Conservation (phyloP, 2,113 vertebrate genomes). For the Eidolon helvum region DNA sequence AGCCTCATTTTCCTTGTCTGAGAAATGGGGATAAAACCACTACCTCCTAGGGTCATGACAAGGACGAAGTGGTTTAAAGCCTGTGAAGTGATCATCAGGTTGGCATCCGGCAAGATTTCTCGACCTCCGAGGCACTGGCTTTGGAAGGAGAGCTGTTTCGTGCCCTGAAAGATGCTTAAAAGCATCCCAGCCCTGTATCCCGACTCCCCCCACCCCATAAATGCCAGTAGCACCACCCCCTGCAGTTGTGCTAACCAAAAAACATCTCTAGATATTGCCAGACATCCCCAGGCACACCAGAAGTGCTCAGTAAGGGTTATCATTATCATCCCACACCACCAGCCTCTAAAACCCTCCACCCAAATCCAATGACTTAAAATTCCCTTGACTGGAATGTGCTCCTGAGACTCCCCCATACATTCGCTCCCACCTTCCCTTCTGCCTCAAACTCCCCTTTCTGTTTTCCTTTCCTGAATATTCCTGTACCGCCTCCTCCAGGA, state of each 20-base stretch:
- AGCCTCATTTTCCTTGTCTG: neutral
- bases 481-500: neutral
- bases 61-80: neutral
- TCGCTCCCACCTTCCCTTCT: neutral
- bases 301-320: rapidly evolving
- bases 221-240: rapidly evolving
- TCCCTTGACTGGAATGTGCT: neutral
- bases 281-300: neutral
- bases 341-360: neutral
- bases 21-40: neutral
- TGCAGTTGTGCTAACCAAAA: neutral
- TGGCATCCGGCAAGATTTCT: neutral
- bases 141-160: neutral
- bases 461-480: neutral
- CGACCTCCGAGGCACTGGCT: neutral
- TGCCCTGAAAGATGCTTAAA: neutral
- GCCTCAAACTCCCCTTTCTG: neutral
- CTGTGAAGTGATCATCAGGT: too few relatives aligned
- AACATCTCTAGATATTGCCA: neutral
- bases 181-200: neutral
- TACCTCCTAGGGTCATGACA: rapidly evolving
- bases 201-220: too few relatives aligned
- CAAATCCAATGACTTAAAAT: neutral
- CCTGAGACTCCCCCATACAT: neutral
- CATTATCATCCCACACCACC: neutral